These are phyloP conservation scores for Lucilia sericata DNA, from an alignment of 1,140 invertebrate species.

Conservation along the genomic window DNA sequence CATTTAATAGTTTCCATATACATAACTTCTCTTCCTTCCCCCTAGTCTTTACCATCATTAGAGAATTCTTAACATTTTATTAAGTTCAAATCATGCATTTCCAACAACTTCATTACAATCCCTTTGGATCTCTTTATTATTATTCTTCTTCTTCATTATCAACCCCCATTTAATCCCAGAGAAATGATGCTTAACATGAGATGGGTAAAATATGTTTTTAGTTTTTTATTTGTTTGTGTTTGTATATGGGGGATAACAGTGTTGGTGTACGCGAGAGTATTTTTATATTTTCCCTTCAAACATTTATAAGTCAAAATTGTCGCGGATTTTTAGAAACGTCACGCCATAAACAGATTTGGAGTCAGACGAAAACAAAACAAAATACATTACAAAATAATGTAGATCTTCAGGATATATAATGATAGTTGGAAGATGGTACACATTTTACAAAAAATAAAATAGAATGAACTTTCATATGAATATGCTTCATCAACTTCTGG, in stretches of 20 bases:
- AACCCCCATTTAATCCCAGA: background rate
- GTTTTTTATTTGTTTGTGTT: background rate
- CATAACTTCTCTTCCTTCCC: background rate
- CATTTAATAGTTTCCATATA: background rate
- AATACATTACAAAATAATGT: no score
- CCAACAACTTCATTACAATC: background rate
- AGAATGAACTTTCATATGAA: no score
- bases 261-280: no score
- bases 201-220: background rate
- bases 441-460: no score
- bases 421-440: no score
- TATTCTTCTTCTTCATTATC: background rate
- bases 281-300: no score
- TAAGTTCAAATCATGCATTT: background rate
- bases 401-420: no score
- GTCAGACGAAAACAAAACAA: no score
- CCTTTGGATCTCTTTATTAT: background rate
- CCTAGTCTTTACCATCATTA: background rate
- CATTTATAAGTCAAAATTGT: no score
- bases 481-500: no score
- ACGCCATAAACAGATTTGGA: no score
- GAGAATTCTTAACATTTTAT: slow-evolving; percentile 10
- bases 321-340: no score
- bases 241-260: background rate
- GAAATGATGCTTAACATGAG: background rate